These are phyloP conservation scores for Columba livia DNA, from an alignment of 2,113 vertebrate genomes.

Conservation along the genomic window DNA sequence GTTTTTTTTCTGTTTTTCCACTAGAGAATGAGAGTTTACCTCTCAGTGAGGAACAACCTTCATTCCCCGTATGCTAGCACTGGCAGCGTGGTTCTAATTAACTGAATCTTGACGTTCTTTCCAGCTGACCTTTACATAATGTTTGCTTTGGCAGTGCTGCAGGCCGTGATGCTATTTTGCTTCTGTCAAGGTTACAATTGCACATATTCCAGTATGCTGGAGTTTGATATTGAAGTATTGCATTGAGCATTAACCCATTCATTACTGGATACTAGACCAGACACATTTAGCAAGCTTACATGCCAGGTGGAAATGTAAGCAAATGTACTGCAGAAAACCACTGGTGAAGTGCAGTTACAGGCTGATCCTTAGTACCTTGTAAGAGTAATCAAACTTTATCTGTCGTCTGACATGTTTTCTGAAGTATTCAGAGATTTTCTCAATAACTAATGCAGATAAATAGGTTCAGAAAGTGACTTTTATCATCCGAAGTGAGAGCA, in stretches of 20 bases:
- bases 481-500: not conserved
- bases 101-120: not conserved
- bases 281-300: not conserved
- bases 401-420: not conserved
- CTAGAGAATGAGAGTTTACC: not conserved
- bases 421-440: not conserved
- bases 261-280: not conserved
- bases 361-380: not conserved
- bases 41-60: not conserved
- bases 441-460: not conserved
- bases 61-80: not conserved
- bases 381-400: not conserved
- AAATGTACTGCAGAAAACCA: not conserved
- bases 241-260: conserved; percentile 1
- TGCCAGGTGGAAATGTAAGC: not conserved
- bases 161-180: not conserved
- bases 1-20: not conserved
- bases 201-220: not conserved
- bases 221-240: not conserved
- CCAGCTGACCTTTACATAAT: conserved; percentile 42
- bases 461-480: not conserved
- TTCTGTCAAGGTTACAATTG: conserved; percentile 35
- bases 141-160: conserved; percentile 53
- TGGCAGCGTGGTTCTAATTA: conserved; percentile 13
- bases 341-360: not conserved